These are phyloP conservation scores for Arctocebus calabarensis DNA, from an alignment of 2,797 vertebrate genomes.

Conservation along the genomic window DNA sequence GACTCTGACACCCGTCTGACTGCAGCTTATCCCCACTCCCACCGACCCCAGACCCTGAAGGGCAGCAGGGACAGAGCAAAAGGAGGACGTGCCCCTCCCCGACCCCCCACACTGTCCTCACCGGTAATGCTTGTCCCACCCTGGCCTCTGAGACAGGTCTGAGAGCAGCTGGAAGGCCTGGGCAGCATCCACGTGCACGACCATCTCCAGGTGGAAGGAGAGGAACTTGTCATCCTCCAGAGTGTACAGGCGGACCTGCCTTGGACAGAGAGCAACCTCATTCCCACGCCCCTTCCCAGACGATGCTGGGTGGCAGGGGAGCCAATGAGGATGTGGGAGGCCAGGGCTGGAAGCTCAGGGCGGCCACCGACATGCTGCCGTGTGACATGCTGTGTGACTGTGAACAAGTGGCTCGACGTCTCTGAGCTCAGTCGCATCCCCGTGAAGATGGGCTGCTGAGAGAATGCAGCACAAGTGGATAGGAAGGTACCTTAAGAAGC, in stretches of 20 bases:
- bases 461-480: neutral
- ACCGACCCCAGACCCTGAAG: neutral
- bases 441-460: neutral
- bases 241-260: slow-evolving; percentile 93
- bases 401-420: neutral
- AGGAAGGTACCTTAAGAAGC: neutral
- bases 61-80: neutral
- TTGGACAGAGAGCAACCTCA: neutral
- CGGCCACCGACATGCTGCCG: neutral
- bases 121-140: slow-evolving; percentile 96
- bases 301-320: neutral
- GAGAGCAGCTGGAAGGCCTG: slow-evolving; percentile 94
- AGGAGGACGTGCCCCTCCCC: neutral
- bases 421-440: neutral
- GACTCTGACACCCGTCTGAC: neutral
- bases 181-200: slow-evolving; percentile 87
- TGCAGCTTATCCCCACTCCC: neutral
- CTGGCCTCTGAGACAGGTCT: slow-evolving; percentile 92
- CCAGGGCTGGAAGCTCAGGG: neutral
- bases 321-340: too few relatives aligned
- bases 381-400: neutral
- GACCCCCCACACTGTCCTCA: slow-evolving; percentile 83
- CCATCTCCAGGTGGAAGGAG: slow-evolving; percentile 95
- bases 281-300: neutral
- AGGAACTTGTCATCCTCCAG: slow-evolving; percentile 96